Evolutionary conservation across 2,888 invertebrate species (phyloP), one percentile per base, ranked within the genome.

Genomic region (Pseudococcus jackbeardsleyi): DNA sequence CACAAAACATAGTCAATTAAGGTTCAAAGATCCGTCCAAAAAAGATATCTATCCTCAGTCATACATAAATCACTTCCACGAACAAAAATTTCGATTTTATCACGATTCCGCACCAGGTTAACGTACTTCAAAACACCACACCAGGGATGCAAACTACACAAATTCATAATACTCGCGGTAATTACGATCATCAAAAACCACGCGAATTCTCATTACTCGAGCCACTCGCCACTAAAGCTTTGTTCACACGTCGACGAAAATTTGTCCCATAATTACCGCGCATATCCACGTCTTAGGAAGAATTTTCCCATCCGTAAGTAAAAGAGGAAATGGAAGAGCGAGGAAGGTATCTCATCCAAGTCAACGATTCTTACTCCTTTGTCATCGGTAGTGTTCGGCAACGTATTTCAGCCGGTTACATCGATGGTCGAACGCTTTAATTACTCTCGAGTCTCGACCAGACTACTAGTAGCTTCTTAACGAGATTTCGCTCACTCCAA

Each of bases 401-500:
- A 15, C 33, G 17, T 72, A 12, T 64, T 22, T 3, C 17, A 72
- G 72, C 72, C 72, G 72, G 72, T 72, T 72, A 72, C 26, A 72
- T 33, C 11, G 72, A 72, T 33, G 17, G 33, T 72, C 72, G 72
- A 72, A 33, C 33, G 72, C 33, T 72, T 72, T 72, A 72, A 72
- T 72, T 72, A 72, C 72, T 72, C 72, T 72, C 72, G 26, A 22
- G 64, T 64, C 64, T 64, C 64, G 22, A 64, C 64, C 64, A 19
- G 19, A 64, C 64, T 64, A 72, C 72, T 72, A 39, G 72, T 72
- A 39, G 72, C 72, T 72, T 72, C 72, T 72, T 72, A 72, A 72
- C 72, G 72, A 72, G 72, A 72, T 72, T 72, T 72, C 72, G 72
- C 72, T 72, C 72, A 72, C 72, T 72, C 33, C 33, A 33, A 72